Conservation (phyloP, 2,888 invertebrate genomes). For the Adineta ricciae region DNA sequence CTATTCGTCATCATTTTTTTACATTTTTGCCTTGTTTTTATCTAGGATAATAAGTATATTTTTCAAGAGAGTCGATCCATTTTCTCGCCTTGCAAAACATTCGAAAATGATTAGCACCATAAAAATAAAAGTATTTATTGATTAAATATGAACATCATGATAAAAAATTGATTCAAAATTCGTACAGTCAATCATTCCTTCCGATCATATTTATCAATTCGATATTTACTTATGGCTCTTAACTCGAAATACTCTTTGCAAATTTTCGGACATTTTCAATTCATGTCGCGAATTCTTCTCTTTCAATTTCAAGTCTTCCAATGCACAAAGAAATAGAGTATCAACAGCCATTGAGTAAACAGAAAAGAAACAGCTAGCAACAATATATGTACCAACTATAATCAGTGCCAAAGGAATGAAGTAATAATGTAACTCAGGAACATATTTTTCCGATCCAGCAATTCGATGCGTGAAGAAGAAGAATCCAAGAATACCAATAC, state of each 20-base stretch:
- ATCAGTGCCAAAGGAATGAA: conserved; percentile 24
- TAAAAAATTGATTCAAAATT: too few relatives aligned
- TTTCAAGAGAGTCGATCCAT: too few relatives aligned
- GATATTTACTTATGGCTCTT: background rate
- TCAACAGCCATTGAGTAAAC: conserved; percentile 87
- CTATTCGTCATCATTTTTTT: too few relatives aligned
- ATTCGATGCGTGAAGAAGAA: conserved; percentile 34
- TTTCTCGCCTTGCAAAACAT: too few relatives aligned
- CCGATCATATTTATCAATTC: too few relatives aligned
- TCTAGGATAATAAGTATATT: too few relatives aligned
- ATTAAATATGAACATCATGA: too few relatives aligned
- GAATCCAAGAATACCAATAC: conserved; percentile 32
- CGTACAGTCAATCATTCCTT: too few relatives aligned
- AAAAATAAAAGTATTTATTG: too few relatives aligned
- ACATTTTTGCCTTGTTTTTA: too few relatives aligned
- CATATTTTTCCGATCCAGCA: conserved; percentile 20
- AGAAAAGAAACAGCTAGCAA: conserved; percentile 73
- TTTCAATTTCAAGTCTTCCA: conserved; percentile 66
- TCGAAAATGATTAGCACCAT: too few relatives aligned
- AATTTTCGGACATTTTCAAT: background rate
- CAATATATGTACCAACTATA: conserved; percentile 56
- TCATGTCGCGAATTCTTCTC: background rate
- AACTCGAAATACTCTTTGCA: background rate
- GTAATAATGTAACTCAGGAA: conserved; percentile 29
- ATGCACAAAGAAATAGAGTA: conserved; percentile 56